Percentiles rank a stretch among this genome's conserved stretches.
These are phyloP conservation scores for Pavo muticus DNA, from an alignment of 2,113 vertebrate genomes.

Conservation along the genomic window DNA sequence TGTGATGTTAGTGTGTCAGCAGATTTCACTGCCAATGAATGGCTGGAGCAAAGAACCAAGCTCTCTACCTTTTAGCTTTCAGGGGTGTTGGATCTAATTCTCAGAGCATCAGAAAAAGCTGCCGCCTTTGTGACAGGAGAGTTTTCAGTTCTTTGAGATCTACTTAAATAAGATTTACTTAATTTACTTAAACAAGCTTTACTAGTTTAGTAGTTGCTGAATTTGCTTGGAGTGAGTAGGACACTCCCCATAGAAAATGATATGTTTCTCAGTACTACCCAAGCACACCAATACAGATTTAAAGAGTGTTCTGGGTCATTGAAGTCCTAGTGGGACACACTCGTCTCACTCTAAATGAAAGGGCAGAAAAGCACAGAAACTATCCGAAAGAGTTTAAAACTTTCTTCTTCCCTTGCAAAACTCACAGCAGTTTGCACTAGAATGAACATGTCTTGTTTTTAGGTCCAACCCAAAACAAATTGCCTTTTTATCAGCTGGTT, in stretches of 20 bases:
- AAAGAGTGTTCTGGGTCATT: background rate
- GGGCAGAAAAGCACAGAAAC: background rate
- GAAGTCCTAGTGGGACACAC: background rate
- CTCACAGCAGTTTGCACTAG: background rate
- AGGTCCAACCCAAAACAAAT: background rate
- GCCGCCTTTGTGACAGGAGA: background rate
- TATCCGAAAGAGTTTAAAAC: background rate
- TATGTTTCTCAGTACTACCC: background rate
- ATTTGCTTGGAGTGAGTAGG: background rate
- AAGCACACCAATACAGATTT: background rate
- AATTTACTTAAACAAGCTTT: background rate
- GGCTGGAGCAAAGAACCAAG: background rate
- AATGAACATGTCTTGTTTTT: background rate
- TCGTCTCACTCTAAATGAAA: background rate
- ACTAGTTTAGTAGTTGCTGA: background rate
- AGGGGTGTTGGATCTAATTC: background rate
- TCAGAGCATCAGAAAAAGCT: background rate
- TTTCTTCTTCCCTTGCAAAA: background rate
- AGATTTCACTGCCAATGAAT: background rate
- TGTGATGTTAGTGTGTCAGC: background rate
- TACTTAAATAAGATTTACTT: background rate
- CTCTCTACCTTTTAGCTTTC: background rate
- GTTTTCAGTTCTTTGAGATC: background rate
- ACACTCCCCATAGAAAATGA: background rate
- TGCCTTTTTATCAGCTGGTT: background rate